Evolutionary conservation across 2,113 vertebrate species (phyloP).

Genomic region (Fulmarus glacialis): DNA sequence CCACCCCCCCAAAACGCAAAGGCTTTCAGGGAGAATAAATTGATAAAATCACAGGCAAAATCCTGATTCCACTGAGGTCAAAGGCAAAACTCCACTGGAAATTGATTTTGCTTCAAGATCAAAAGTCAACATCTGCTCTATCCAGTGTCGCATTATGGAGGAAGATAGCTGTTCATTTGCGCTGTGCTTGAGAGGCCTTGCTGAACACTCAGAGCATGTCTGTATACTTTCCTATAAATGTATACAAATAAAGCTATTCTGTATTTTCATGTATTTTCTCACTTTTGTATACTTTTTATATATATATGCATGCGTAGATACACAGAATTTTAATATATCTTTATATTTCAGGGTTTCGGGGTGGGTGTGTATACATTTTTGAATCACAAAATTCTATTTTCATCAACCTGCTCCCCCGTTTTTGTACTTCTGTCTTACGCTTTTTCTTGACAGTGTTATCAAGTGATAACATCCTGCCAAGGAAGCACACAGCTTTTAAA

Average conservation of each 20-base stretch:
- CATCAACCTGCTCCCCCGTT: background rate
- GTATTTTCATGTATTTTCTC: background rate
- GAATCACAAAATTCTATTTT: background rate
- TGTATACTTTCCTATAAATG: background rate
- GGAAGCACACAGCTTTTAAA: background rate
- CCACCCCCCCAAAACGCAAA: background rate
- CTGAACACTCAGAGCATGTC: background rate
- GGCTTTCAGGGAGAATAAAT: background rate
- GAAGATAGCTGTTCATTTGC: background rate
- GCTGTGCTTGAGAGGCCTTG: background rate
- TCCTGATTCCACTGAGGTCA: background rate
- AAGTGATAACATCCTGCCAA: background rate
- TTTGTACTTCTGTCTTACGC: background rate
- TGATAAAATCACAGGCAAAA: background rate
- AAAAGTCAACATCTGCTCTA: background rate
- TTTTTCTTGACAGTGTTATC: background rate
- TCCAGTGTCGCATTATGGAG: background rate
- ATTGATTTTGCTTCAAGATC: conserved; percentile 3
- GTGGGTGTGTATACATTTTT: background rate
- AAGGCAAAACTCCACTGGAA: conserved; percentile 3
- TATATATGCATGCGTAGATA: background rate
- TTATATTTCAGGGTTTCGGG: background rate
- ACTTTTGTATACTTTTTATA: background rate
- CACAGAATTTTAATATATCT: background rate
- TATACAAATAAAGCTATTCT: background rate